Evolutionary conservation across 2,888 invertebrate genomes (phyloP).

Genomic region (Archips crataeganus): DNA sequence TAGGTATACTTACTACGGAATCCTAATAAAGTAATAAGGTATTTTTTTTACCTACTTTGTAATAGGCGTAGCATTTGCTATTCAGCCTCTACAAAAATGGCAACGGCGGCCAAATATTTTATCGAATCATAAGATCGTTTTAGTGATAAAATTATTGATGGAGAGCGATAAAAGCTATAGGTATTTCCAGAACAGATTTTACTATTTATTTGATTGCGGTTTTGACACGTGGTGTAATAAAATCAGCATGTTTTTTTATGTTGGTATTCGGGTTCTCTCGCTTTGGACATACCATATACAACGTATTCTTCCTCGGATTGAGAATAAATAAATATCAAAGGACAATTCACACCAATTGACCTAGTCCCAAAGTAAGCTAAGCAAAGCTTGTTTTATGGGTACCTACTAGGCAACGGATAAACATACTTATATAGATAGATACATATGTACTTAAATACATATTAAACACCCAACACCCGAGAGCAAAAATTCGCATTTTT

Average conservation of each 20-base stretch:
- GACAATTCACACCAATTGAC: no score
- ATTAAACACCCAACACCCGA: no score
- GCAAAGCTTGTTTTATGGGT: no score
- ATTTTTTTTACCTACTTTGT: not conserved
- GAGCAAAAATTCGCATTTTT: no score
- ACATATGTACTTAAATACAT: no score
- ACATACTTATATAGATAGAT: no score
- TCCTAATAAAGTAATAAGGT: no score
- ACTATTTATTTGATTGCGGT: slow-evolving; percentile 21
- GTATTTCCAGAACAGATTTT: slow-evolving; percentile 26
- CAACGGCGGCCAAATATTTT: slow-evolving; percentile 15
- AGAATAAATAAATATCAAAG: no score
- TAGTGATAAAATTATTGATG: slow-evolving; percentile 12
- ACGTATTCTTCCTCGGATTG: no score
- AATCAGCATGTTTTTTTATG: slow-evolving; percentile 36
- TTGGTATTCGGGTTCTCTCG: slow-evolving; percentile 37
- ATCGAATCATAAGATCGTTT: slow-evolving; percentile 22
- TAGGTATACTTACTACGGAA: no score
- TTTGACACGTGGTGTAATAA: slow-evolving; percentile 22
- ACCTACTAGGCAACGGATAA: no score
- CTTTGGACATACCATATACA: not conserved
- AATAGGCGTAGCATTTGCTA: not conserved
- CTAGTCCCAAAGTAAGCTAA: no score
- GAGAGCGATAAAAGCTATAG: slow-evolving; percentile 22
- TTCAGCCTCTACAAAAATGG: not conserved